phyloP scores from a whole-genome alignment of 2,113 vertebrate genomes.

The Onychorhynchus coronatus region DNA sequence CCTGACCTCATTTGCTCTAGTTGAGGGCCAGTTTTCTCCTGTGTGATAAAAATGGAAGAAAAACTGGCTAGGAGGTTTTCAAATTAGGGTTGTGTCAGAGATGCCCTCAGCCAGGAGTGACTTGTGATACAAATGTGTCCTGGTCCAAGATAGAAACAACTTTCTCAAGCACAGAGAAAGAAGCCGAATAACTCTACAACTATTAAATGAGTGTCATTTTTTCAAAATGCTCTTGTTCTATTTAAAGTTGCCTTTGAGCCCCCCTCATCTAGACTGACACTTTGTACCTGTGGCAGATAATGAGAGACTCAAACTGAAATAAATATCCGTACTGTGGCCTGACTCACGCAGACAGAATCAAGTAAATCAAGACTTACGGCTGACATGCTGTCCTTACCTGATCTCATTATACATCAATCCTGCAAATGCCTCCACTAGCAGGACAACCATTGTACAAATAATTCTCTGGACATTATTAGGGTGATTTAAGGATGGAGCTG shows the following conservation, averaged over 20 bases:
- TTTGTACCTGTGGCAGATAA: not conserved
- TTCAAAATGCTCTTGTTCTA: not conserved
- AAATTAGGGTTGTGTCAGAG: not conserved
- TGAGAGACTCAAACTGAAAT: not conserved
- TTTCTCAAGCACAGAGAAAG: not conserved
- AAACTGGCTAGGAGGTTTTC: not conserved
- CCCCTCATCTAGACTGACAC: not conserved
- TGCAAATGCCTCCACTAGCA: not conserved
- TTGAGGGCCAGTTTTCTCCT: not conserved
- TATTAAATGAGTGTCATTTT: not conserved
- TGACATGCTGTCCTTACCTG: not conserved
- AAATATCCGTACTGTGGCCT: not conserved
- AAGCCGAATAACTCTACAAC: not conserved
- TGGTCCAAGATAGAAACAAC: not conserved
- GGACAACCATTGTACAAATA: not conserved
- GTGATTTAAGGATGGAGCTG: not conserved
- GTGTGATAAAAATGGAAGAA: not conserved
- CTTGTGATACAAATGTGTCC: not conserved
- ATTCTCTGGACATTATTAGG: not conserved
- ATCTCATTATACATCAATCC: not conserved
- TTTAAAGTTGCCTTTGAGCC: not conserved
- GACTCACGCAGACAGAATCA: not conserved
- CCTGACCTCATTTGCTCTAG: not conserved
- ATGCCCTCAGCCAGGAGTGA: not conserved
- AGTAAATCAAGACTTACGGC: conserved; percentile 17